Conservation (phyloP, 2,113 vertebrate genomes). For the Urocolius indicus region DNA sequence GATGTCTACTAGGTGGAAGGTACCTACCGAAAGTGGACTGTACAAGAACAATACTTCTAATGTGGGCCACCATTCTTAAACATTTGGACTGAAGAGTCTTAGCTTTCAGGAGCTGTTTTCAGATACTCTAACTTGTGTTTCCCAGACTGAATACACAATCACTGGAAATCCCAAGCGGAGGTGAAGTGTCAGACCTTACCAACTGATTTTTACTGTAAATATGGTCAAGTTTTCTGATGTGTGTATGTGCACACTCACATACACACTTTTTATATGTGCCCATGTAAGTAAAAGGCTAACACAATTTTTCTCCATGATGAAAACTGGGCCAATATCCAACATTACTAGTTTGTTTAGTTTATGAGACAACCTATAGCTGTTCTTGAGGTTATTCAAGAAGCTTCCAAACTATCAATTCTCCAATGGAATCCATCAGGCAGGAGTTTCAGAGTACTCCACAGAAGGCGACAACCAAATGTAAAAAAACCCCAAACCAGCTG, state of each 20-base stretch:
- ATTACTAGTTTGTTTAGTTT: not conserved
- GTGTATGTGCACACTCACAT: not conserved
- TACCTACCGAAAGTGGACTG: not conserved
- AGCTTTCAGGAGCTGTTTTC: not conserved
- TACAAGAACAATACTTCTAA: not conserved
- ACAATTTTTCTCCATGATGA: not conserved
- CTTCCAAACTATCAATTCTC: not conserved
- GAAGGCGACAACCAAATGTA: not conserved
- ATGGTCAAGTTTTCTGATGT: not conserved
- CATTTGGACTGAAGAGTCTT: not conserved
- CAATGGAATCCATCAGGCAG: not conserved
- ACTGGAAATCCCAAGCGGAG: not conserved
- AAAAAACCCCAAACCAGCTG: not conserved
- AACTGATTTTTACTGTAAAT: not conserved
- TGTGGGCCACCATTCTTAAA: not conserved
- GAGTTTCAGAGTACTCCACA: not conserved
- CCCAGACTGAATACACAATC: not conserved
- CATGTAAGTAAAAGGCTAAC: not conserved
- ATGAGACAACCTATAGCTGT: not conserved
- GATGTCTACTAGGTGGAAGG: not conserved
- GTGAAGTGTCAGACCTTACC: not conserved
- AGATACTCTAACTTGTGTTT: not conserved
- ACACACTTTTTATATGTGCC: accelerated
- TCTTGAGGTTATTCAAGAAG: not conserved
- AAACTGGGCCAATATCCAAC: not conserved